phyloP scores from a whole-genome alignment of 2,888 invertebrate species.

The Pollenia griseotomentosa region DNA sequence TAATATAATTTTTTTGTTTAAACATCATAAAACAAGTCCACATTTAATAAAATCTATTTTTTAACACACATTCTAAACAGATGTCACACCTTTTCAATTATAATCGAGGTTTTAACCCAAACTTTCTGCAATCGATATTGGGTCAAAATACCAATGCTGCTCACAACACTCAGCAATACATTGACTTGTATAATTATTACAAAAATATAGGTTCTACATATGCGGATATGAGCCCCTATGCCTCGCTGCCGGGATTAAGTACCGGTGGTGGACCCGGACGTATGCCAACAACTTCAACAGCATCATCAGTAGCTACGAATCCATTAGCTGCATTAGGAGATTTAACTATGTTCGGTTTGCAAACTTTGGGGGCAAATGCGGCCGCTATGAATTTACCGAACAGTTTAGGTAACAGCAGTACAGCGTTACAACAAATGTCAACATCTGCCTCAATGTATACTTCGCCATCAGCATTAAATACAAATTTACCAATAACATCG shows the following conservation, averaged over 20 bases:
- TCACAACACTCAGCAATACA: slow-evolving; percentile 75
- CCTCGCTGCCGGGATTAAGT: slow-evolving; percentile 61
- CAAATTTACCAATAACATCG: slow-evolving; percentile 67
- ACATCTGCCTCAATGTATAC: slow-evolving; percentile 54
- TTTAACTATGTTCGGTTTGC: slow-evolving; percentile 73
- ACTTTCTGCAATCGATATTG: slow-evolving; percentile 74
- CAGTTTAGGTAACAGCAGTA: slow-evolving; percentile 51
- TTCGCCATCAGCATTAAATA: slow-evolving; percentile 57
- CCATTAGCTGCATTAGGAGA: slow-evolving; percentile 74
- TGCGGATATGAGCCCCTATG: slow-evolving; percentile 73
- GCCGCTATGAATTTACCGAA: slow-evolving; percentile 60
- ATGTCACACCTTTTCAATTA: slow-evolving; percentile 78
- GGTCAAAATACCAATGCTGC: slow-evolving; percentile 76
- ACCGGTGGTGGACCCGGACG: slow-evolving; percentile 53
- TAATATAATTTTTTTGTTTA: background rate
- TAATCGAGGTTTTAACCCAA: slow-evolving; percentile 72
- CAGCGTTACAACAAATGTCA: slow-evolving; percentile 56
- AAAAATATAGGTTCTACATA: slow-evolving; percentile 68
- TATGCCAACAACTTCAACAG: slow-evolving; percentile 58
- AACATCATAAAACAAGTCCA: background rate
- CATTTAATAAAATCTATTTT: background rate
- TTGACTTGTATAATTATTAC: slow-evolving; percentile 75
- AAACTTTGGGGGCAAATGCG: slow-evolving; percentile 44
- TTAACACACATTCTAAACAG: slow-evolving; percentile 60
- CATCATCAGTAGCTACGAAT: slow-evolving; percentile 67